Base-by-base conservation (phyloP, 2,113 vertebrate genomes). In the Vidua chalybeata region DNA sequence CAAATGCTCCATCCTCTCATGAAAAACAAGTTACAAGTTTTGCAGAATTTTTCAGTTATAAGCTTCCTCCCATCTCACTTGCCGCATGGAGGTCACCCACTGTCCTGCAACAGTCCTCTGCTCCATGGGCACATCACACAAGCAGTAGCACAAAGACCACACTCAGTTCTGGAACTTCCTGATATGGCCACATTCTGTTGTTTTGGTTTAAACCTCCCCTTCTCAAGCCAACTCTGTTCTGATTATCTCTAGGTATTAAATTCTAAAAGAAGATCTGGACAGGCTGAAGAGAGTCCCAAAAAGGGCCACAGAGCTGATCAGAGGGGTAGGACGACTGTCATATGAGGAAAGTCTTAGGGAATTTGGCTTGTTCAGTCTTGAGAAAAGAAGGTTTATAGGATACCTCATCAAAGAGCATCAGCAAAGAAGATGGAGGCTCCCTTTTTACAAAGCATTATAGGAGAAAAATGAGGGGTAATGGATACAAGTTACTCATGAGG, bases 261-360 rank as follows among this genome's bases (percentile, higher is more conserved):
- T 30, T 62, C 3, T 3, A 13, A 48, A 66, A 41, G 54, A 43
- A 55, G 8, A 18, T 16, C 13, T 33, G 26, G 59, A n/a, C 22
- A 61, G 16, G 20, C 19, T 55, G 48, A 24, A 62, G 15, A 49
- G 5, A 49, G 30, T 19, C n/a, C 46, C 0, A 0, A 18, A 28
- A 20, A 41, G 11, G 30, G 24, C 4, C n/a, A 27, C 24, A 48
- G 18, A 55, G n/a, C 14, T 55, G 41, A 76, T 49, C 63, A 55
- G 27, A 69, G 10, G 15, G 18, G 18, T 43, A 7, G 26, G 15
- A 69, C 55, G 10, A 20, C 10, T 23, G 17, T 16, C 8, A 13
- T 13, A 13, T 12, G 15, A 43, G 18, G 8, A 43, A 63, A 55
- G 10, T 27, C 21, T 23, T 17, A 43, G 21, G 28, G 7, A 84